Percentiles rank a stretch among this genome's conserved stretches.
phyloP scores from a whole-genome alignment of 2,888 invertebrate species.

The Nomada ferruginata region DNA sequence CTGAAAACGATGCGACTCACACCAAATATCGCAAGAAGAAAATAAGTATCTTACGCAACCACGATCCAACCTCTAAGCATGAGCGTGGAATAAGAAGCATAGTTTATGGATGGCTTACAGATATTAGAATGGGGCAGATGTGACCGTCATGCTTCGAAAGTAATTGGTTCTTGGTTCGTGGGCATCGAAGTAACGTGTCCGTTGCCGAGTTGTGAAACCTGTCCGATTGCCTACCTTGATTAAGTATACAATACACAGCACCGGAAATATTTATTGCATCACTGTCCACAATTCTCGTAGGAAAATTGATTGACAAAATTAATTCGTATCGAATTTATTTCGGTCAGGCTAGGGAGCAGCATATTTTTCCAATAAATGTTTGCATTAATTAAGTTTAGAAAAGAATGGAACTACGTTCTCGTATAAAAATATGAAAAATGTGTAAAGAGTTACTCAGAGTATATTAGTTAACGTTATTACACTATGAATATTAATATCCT shows the following conservation, averaged over 20 bases:
- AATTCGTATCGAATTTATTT: not conserved
- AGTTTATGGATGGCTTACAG: not conserved
- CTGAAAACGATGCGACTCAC: too few species aligned
- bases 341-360: too few species aligned
- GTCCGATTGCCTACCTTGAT: not conserved
- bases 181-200: not conserved
- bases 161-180: not conserved
- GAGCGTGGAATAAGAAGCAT: not conserved
- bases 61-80: too few species aligned
- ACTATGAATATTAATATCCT: too few species aligned
- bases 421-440: too few species aligned
- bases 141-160: conserved; percentile 14
- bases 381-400: too few species aligned
- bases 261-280: not conserved
- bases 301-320: not conserved
- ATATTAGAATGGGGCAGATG: conserved; percentile 1
- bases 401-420: too few species aligned
- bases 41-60: not conserved
- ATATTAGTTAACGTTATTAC: too few species aligned
- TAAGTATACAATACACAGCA: not conserved
- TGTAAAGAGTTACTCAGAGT: too few species aligned
- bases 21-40: too few species aligned
- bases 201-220: not conserved
- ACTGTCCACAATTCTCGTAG: not conserved
- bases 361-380: too few species aligned